Base-by-base conservation (phyloP, 2,797 vertebrate species). In the Gorsachius magnificus region DNA sequence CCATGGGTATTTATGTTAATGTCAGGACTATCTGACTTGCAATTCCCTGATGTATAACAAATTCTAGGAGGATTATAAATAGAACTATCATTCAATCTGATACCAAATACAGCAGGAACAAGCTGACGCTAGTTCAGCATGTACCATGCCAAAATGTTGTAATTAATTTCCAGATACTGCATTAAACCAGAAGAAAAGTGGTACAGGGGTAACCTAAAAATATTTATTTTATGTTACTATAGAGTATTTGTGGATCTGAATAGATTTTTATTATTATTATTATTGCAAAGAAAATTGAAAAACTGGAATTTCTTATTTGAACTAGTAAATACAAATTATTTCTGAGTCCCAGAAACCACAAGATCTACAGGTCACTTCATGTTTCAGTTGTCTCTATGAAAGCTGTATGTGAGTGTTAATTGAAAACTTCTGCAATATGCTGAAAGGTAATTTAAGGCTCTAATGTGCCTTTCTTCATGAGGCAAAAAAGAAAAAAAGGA, bases 21-120 rank as follows among this genome's bases (percentile, higher is more conserved):
- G 28, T 86, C 68, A 96, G 58, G 63, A 87, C 54, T 90, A 76
- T 90, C 64, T 95, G 91, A 80, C 72, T 90, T 95, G 64, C 43
- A 90, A 84, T 89, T 96, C 95, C 81, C 57, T 92, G 61, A 69
- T 84, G 63, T 89, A 72, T 83, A 90, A 89, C 68, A 89, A 95
- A 90, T 83, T 93, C 81, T 84, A 71, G 50, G 58, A 86, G 75
- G 31, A 50, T 87, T 94, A 95, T 91, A 95, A 96, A 95, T 94
- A 97, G 78, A 83, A 46, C 51, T 72, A 33, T 91, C 84, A 80
- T 93, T 93, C 70, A 85, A 22, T 94, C 74, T 92, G 88, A 84
- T 77, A 96, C 82, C 0, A 3, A 87, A 86, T 89, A 83, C 74
- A 91, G 71, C 63, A 95, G 91, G 57, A 96, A 84, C 88, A 96